Conservation (phyloP, 1,140 invertebrate genomes). For the Drosophila rufa region DNA sequence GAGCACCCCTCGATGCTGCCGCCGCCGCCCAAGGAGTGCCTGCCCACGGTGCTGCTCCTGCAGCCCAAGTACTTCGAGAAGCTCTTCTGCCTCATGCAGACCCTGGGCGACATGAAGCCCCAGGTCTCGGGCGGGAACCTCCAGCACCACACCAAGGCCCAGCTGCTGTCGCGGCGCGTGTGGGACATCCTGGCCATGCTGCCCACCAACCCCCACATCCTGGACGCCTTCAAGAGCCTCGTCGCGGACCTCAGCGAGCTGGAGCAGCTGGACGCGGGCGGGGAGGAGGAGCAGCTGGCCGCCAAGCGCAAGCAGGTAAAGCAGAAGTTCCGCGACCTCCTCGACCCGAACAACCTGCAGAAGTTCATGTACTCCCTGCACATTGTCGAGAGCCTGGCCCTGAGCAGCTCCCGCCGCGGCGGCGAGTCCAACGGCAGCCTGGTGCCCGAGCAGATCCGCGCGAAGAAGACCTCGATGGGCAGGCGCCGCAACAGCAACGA, state of each 20-base stretch:
- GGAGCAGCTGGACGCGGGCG: conserved; percentile 49
- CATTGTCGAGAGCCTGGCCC: conserved; percentile 91
- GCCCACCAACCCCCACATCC: conserved; percentile 93
- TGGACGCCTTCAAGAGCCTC: conserved; percentile 93
- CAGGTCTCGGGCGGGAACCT: conserved; percentile 88
- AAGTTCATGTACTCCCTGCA: conserved; percentile 98
- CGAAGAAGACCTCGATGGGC: conserved; percentile 48
- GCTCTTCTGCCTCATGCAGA: conserved; percentile 95
- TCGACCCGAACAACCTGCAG: conserved; percentile 95
- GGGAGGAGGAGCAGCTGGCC: conserved; percentile 65
- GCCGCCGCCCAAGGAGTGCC: conserved; percentile 91
- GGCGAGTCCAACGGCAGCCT: conserved; percentile 66
- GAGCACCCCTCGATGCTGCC: conserved; percentile 92
- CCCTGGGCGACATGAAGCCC: conserved; percentile 93
- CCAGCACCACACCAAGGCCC: conserved; percentile 95
- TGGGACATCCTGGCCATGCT: conserved; percentile 97
- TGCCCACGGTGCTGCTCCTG: conserved; percentile 94
- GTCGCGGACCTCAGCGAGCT: conserved; percentile 85
- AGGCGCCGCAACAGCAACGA: conserved; percentile 72
- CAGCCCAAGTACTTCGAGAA: conserved; percentile 95
- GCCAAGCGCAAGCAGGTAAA: conserved; percentile 78
- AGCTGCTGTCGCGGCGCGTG: conserved; percentile 94
- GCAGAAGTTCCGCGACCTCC: conserved; percentile 89
- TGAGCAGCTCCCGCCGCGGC: conserved; percentile 56
- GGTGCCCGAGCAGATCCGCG: conserved; percentile 53